Base-by-base conservation (phyloP, 2,797 vertebrate genomes). In the Pelobates cultripes region DNA sequence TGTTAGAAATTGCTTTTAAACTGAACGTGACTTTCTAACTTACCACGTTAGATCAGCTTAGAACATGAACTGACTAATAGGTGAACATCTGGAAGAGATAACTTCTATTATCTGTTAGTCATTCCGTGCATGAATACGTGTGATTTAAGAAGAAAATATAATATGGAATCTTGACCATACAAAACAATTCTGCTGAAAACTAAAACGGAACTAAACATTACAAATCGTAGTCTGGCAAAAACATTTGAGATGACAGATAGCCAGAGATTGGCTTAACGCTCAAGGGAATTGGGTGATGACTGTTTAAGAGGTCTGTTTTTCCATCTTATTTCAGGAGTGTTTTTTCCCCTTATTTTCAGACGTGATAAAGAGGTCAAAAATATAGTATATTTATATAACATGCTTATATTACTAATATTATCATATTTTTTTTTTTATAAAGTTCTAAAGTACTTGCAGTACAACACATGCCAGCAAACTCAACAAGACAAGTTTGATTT, bases 71-170 rank as follows among this genome's bases (percentile, higher is more conserved):
- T 82, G 80, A 77, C 69, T 77, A 82, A 82, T 13, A 73, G 68
- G 17, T 43, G 5, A 77, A 82, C 80, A 82, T 82, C 80, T 82
- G 80, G 75, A 77, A 77, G 45, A 73, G 70, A 77, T 82, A 68
- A 73, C 51, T 60, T 57, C 10, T 53, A 41, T 40, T 75, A 77
- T 77, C 43, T 70, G 71, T 77, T 82, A 82, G 75, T 73, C 75
- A 82, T 82, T 57, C 61, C 3, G 51, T 40, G n/a, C 51, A 77
- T 41, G 70, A 72, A 82, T 66, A 73, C 55, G 47, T 64, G 64
- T 60, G 42, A 43, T 14, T 73, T 82, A 64, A 81, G 64, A 72
- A 74, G 64, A 82, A 66, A 14, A 14, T 40, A 40, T 17, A 28
- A 64, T 7, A 64, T 64, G 7, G 6, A 64, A 64, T 44, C 43